These are phyloP conservation scores for Pogoniulus pusillus DNA, from an alignment of 2,797 vertebrate genomes.

Conservation along the genomic window DNA sequence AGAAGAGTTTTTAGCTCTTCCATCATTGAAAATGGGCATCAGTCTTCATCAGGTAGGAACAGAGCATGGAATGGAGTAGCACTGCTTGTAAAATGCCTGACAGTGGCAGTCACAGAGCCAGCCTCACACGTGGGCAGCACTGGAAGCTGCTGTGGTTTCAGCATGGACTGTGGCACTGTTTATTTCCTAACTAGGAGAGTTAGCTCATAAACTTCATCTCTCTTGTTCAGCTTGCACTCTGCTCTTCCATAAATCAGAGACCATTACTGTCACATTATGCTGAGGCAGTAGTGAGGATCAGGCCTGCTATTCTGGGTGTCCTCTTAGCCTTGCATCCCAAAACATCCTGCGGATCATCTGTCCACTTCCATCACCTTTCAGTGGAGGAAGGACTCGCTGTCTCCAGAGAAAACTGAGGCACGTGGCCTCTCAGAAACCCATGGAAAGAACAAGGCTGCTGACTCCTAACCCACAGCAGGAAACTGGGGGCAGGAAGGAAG, in stretches of 20 bases:
- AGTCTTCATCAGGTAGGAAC: constrained; percentile 75
- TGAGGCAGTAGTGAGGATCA: background rate
- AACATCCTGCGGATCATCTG: background rate
- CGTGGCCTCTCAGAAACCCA: background rate
- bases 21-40: constrained; percentile 78
- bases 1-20: constrained; percentile 60
- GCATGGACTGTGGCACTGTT: background rate
- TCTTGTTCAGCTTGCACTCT: background rate
- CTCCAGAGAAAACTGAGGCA: background rate
- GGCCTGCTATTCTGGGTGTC: background rate
- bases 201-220: background rate
- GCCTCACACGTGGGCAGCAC: background rate
- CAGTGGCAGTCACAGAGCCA: background rate
- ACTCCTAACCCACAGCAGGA: background rate
- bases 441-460: background rate
- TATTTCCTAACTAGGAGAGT: background rate
- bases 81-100: background rate
- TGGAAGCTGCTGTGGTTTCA: background rate
- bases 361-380: background rate
- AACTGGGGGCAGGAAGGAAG: background rate
- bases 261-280: background rate
- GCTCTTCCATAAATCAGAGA: background rate
- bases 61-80: background rate
- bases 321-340: background rate
- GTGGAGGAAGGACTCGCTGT: background rate